phyloP scores from a whole-genome alignment of 2,888 invertebrate species.

The Drosophila greeni region DNA sequence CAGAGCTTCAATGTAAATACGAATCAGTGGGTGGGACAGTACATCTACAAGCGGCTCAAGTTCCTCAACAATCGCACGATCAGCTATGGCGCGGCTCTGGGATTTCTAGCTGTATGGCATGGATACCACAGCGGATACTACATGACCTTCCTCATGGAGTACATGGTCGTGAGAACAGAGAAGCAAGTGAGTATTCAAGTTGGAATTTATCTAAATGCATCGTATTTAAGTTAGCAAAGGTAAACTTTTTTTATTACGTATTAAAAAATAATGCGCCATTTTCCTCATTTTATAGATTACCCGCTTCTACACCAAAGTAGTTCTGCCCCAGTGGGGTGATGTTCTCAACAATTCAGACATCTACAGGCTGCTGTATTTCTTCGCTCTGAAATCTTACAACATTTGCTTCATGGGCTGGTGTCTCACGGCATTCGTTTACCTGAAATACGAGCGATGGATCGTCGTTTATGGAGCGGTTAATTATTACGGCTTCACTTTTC shows the following conservation, averaged over 20 bases:
- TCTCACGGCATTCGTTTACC: constrained; percentile 85
- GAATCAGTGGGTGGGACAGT: constrained; percentile 95
- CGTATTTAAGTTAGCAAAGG: background rate
- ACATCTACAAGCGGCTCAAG: constrained; percentile 94
- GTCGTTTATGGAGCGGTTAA: constrained; percentile 82
- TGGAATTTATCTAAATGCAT: background rate
- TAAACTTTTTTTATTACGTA: no score
- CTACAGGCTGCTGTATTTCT: constrained; percentile 80
- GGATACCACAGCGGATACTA: constrained; percentile 97
- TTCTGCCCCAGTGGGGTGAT: constrained; percentile 64
- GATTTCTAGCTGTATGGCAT: constrained; percentile 97
- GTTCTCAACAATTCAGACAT: constrained; percentile 57
- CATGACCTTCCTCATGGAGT: constrained; percentile 94
- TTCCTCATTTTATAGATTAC: constrained; percentile 56
- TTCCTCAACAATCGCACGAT: constrained; percentile 90
- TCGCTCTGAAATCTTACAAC: constrained; percentile 85
- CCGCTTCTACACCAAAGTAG: constrained; percentile 58
- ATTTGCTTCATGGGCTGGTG: constrained; percentile 92
- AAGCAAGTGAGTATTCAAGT: constrained; percentile 84
- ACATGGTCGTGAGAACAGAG: constrained; percentile 90
- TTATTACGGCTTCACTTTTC: constrained; percentile 85
- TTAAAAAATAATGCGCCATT: background rate
- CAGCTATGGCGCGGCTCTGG: constrained; percentile 90
- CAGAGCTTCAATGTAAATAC: constrained; percentile 97
- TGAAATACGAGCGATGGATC: constrained; percentile 85